Evolutionary conservation across 2,888 invertebrate genomes (phyloP).

Genomic region (Eilema sororculum): DNA sequence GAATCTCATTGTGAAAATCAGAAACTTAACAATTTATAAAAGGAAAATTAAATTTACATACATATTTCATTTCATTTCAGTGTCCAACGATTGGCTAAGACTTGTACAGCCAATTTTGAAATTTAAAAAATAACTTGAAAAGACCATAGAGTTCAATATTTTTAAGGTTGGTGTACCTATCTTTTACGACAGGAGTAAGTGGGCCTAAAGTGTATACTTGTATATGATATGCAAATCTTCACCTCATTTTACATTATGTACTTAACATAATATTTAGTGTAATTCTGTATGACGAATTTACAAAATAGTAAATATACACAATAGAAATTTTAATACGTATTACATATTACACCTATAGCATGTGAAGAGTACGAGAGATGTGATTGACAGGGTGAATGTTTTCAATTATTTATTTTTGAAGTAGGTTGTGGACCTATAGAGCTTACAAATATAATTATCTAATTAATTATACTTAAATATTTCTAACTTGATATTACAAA

Average conservation of each 20-base stretch:
- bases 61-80: no score
- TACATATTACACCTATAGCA: neutral
- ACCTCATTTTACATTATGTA: neutral
- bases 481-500: neutral
- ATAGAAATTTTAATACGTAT: neutral
- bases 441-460: neutral
- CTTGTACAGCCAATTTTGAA: no score
- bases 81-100: no score
- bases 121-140: no score
- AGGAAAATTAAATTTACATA: no score
- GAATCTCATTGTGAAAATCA: no score
- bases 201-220: no score
- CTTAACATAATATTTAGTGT: constrained; percentile 1
- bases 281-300: constrained; percentile 52
- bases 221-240: neutral
- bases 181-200: no score
- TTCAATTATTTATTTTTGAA: neutral
- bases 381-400: constrained; percentile 5
- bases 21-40: no score
- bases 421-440: neutral
- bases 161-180: no score
- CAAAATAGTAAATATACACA: constrained; percentile 32
- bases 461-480: neutral
- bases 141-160: no score
- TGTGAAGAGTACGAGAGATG: neutral